A percentile compares a stretch with the other conserved stretches of the same genome.
These are phyloP conservation scores for Andrena minutula DNA, from an alignment of 2,888 invertebrate species.

Conservation along the genomic window DNA sequence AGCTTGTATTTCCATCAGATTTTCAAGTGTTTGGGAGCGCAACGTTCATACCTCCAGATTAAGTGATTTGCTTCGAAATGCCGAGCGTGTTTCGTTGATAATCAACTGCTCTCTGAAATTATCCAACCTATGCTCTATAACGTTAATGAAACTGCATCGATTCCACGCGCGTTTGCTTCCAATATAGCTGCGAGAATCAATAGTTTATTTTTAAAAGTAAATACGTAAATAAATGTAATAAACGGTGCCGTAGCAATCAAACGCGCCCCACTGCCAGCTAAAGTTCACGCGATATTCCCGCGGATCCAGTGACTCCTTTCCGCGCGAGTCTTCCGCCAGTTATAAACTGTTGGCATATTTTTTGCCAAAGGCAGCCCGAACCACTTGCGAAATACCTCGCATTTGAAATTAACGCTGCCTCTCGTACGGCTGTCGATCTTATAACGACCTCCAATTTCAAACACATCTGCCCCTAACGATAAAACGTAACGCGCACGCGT, in stretches of 20 bases:
- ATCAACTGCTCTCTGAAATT: too few species aligned
- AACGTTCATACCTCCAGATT: neutral
- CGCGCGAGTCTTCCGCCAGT: slow-evolving; percentile 30
- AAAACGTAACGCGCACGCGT: slow-evolving; percentile 1
- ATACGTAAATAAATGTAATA: neutral
- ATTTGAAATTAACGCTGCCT: slow-evolving; percentile 41
- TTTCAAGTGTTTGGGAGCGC: neutral
- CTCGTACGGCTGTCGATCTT: slow-evolving; percentile 33
- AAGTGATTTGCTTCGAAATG: too few species aligned
- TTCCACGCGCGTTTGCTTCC: neutral
- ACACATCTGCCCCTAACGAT: slow-evolving; percentile 34
- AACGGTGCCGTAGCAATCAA: neutral
- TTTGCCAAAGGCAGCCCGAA: slow-evolving; percentile 30
- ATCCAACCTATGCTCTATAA: neutral
- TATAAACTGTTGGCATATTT: slow-evolving; percentile 43
- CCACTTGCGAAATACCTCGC: slow-evolving; percentile 26
- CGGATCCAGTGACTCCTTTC: neutral
- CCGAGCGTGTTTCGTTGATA: too few species aligned
- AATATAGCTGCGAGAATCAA: neutral
- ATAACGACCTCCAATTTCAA: slow-evolving; percentile 40
- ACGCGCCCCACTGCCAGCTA: too few species aligned
- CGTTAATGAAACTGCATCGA: neutral
- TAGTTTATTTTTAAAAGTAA: neutral
- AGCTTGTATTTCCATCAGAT: neutral
- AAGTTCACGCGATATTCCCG: slow-evolving; percentile 2